These are phyloP conservation scores for Drosophila eugracilis DNA, from an alignment of 1,140 invertebrate species.

Conservation along the genomic window DNA sequence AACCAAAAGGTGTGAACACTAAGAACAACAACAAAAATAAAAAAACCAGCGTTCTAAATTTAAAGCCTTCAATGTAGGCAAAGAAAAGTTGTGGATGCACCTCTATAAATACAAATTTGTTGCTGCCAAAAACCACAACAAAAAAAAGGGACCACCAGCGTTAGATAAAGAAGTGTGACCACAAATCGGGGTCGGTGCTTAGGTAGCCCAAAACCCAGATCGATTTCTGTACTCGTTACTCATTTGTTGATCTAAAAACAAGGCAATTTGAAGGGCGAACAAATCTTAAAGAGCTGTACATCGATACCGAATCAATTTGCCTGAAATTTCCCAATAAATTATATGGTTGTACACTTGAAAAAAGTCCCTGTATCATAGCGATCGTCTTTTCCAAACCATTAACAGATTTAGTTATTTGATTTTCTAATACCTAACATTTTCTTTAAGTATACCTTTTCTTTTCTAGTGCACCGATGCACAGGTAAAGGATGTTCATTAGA, in stretches of 20 bases:
- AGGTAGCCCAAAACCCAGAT: conserved; percentile 36
- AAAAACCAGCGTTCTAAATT: conserved; percentile 62
- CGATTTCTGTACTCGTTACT: conserved; percentile 65
- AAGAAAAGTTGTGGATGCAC: conserved; percentile 62
- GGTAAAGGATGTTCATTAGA: conserved; percentile 57
- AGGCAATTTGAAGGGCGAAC: conserved; percentile 12
- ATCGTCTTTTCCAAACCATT: no score
- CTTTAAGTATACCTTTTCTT: neutral
- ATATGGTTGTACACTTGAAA: conserved; percentile 11
- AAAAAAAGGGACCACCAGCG: conserved; percentile 62
- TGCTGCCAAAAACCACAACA: conserved; percentile 16
- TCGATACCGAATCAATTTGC: conserved; percentile 77
- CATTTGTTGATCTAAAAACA: conserved; percentile 46
- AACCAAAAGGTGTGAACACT: conserved; percentile 71
- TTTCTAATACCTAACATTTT: neutral
- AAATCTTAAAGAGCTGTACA: conserved; percentile 11
- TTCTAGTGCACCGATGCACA: conserved; percentile 2
- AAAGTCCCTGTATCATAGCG: neutral
- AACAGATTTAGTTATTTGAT: neutral
- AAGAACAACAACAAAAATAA: conserved; percentile 6
- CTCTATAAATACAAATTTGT: conserved; percentile 76
- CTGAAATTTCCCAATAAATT: conserved; percentile 72
- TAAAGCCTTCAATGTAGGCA: conserved; percentile 33
- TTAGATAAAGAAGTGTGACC: conserved; percentile 58
- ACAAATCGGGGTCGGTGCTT: conserved; percentile 9